Conservation (phyloP, 2,113 vertebrate species). For the Thryonomys swinderianus region DNA sequence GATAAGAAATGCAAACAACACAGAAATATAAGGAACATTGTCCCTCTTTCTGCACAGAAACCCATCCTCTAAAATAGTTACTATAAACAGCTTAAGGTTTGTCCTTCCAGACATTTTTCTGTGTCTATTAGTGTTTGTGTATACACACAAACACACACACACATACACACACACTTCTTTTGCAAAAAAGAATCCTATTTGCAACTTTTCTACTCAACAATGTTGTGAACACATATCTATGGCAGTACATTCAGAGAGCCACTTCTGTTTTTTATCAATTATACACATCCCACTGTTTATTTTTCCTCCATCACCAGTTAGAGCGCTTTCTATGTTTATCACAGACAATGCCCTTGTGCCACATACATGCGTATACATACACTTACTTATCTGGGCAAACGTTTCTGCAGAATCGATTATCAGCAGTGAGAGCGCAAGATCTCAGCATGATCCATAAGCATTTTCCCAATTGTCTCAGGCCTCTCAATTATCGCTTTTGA, state of each 20-base stretch:
- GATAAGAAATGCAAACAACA: conserved; percentile 48
- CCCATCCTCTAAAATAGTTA: background rate
- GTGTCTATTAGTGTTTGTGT: background rate
- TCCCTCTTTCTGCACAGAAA: background rate
- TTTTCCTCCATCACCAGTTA: background rate
- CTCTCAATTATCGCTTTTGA: background rate
- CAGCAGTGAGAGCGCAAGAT: background rate
- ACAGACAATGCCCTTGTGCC: background rate
- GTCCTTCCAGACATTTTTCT: conserved; percentile 12
- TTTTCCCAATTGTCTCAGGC: background rate
- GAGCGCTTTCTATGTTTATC: background rate
- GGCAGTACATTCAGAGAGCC: background rate
- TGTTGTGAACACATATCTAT: background rate
- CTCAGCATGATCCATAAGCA: background rate
- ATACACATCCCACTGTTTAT: background rate
- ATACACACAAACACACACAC: background rate
- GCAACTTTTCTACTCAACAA: conserved; percentile 1
- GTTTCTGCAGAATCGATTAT: background rate
- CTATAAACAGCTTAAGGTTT: background rate
- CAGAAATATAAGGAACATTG: background rate
- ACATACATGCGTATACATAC: background rate
- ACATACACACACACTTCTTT: background rate
- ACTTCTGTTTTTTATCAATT: background rate
- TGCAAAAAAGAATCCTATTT: background rate
- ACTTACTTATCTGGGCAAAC: background rate